Evolutionary conservation across 2,888 invertebrate species (phyloP), one percentile per base, ranked within the genome.

Genomic region (Andrena camellia): DNA sequence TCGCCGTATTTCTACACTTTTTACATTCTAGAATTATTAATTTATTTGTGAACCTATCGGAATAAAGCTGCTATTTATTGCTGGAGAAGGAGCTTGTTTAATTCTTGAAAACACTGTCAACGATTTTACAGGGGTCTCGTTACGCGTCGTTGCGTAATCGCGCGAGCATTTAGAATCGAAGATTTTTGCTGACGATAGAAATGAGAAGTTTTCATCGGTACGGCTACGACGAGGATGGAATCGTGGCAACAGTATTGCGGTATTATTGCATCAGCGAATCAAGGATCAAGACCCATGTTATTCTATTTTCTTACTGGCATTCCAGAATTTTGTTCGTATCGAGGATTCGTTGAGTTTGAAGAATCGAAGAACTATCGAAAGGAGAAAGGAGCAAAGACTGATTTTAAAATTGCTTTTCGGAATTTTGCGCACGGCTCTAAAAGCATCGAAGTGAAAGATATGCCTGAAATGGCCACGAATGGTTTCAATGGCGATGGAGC

Each of bases 121-220:
- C 42, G 17, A 42, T 42, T 42, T 42, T 42, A 42, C 42, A 42
- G 42, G 4, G 17, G 0, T 17, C 13, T 42, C 42, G 13, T 42
- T 42, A 42, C 42, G 42, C 17, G 42, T 42, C 13, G 42, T 42
- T 42, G 1, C 42, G 42, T 17, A 42, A 42, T 17, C 42, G 17
- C 42, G 42, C 4, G 42, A 42, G 42, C 42, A 42, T 42, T 42
- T 1, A 5, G 13, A 13, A 67, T 20, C 31, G 7, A 42, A 70
- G 7, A 10, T 20, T 48, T 48, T 70, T 13, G 54, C 57, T 73
- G 74, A 67, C 59, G 13, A 7, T 33, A 59, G 48, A 6, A n/a
- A 66, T 29, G 5, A 23, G 31, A 42, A 57, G 5, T 23, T 66
- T 5, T 6, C 1, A n/a, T n/a, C 26, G 6, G 1, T 5, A 6